Base-by-base conservation (phyloP, 2,113 vertebrate species). In the Syngnathoides biaculeatus region DNA sequence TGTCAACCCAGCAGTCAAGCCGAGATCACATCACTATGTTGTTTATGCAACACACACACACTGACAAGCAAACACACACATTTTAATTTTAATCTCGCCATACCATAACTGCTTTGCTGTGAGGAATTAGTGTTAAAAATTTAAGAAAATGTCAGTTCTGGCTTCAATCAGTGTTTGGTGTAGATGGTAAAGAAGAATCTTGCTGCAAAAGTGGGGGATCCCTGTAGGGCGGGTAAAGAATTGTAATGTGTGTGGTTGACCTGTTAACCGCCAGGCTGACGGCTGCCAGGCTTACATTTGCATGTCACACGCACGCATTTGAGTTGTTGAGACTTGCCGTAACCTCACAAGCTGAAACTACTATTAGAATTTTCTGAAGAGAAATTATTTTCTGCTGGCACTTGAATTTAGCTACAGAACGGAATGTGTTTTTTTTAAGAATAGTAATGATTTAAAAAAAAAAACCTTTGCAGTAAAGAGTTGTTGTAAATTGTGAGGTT, bases 271-370 rank as follows among this genome's bases (percentile, higher is more conserved):
- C 56, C 65, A 63, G 52, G 24, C 60, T 55, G 64, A 61, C 5
- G 61, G 26, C 60, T 15, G 47, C 53, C 40, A 61, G 57, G 53
- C 30, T 7, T 20, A 57, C 45, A 83, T 83, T 80, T 83, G 81
- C 78, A 83, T 72, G 47, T 69, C 48, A 42, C 43, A 59, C 17
- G 1, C 45, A 48, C 69, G 65, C 13, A 30, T 58, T 22, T 38
- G 58, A 64, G 14, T 60, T 60, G 73, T 35, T 39, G 55, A 27
- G 12, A 52, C 68, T 55, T 61, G 70, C 40, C 56, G 47, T 53
- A 68, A 45, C 63, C 42, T 56, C 50, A 43, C 17, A 24, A 43
- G 30, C 22, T 20, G 14, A 47, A 45, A 64, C 22, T 8, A 26
- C 15, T 11, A 24, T 8, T 27, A 17, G 3, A 12, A 27, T 45